Evolutionary conservation across 2,888 invertebrate genomes (phyloP), one percentile per base, ranked within the genome.

Genomic region (Scelioninae gen. 2): DNA sequence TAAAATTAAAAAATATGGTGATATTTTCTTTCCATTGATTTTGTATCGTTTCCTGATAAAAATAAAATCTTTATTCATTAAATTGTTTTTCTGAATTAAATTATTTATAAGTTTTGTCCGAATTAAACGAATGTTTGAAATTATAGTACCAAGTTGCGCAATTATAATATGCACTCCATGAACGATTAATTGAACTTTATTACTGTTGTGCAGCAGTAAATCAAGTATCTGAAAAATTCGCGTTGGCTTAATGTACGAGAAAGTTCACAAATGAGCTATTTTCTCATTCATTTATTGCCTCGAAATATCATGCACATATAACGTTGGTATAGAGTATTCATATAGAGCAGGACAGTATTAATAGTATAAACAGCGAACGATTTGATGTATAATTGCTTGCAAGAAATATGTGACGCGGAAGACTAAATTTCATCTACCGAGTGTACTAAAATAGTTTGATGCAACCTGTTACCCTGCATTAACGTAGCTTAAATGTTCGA

Each of bases 401-500:
- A 52, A 52, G 63, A 63, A 41, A 52, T 43, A 61, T 61, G 18
- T 41, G 18, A 41, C 18, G 22, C 41, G 43, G 31, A 43, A 63
- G 33, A 58, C 35, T n/a, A 10, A 16, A 33, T 28, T 53, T 35
- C 15, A 16, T 53, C 25, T 28, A 31, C 18, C n/a, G 31, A 18
- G 41, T 31, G 31, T 11, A 50, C 35, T 10, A 13, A 19, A 60
- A 33, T 13, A 19, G 33, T 65, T 46, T 33, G 48, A 39, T 57
- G 48, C 55, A 48, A 48, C 55, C 39, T 48, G 65, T 65, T 65
- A 55, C 37, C 63, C 15, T 63, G 41, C 63, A 52, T 41, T 52
- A 63, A 63, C 22, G 19, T 15, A 52, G 55, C 45, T 57, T 65
- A 65, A 57, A 48, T 13, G 55, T 46, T 43, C 53, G 10, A 55